Base-by-base conservation (phyloP, 2,113 vertebrate genomes). In the Seriola aureovittata region DNA sequence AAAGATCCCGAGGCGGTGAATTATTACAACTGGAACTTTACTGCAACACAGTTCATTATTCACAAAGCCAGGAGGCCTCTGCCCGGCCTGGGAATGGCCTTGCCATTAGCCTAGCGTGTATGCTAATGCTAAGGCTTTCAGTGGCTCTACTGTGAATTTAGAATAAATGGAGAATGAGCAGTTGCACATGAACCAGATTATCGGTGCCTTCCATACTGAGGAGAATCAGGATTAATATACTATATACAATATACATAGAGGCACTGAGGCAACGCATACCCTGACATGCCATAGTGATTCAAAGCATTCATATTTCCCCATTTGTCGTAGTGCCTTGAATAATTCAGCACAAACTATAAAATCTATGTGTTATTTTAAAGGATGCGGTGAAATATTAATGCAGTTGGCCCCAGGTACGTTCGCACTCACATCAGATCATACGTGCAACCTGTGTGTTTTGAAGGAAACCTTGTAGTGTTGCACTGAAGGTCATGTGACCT, bases 1-100 rank as follows among this genome's bases (percentile, higher is more conserved):
- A 34, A 14, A 32, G 16, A 88, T 84, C 79, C 68, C 48, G 44
- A 74, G 71, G 81, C 77, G 38, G 63, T 38, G 67, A 74, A 82
- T 85, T 21, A 91, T 91, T 91, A 83, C 89, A 83, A 54, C 63
- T 76, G 82, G 80, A 88, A 89, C 84, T 90, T 84, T 36, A 75
- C 72, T 82, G 59, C 70, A 86, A 54, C 75, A 59, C 62, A 48
- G 70, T 82, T 92, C 66, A 89, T 91, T 89, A 91, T 85, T 81
- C 63, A 73, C 73, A 64, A 84, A 80, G 74, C 76, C 84, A 74
- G 46, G 68, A 85, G 66, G 60, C 36, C 42, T 32, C 34, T 19
- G 40, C 8, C 44, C 14, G 42, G 40, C 21, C 36, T 59, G 25
- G 42, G 59, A 77, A 75, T 52, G 80, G 40, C 73, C 23, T 60